Percentiles rank a stretch among this genome's conserved stretches.
Evolutionary conservation across 2,113 vertebrate species (phyloP).

Genomic region (Scatophagus argus): DNA sequence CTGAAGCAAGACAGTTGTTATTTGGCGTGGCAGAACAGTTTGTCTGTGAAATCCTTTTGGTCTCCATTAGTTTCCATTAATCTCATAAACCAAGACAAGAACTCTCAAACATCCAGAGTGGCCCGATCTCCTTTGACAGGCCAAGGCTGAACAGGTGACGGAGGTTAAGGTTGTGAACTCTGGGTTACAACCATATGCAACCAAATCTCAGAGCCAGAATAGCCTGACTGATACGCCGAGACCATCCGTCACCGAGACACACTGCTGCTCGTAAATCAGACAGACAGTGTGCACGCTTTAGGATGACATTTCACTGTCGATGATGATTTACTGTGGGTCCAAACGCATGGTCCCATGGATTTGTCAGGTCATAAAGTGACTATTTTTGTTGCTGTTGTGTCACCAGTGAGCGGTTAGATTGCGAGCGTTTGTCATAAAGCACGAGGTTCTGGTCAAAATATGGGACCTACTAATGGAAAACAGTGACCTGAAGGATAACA

Average conservation of each 20-base stretch:
- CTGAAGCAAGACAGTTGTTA: not conserved
- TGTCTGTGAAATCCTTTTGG: not conserved
- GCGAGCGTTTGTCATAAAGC: not conserved
- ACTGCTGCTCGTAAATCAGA: slow-evolving; percentile 50
- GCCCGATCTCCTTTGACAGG: slow-evolving; percentile 21
- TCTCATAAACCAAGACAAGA: slow-evolving; percentile 11
- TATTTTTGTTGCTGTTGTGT: slow-evolving; percentile 28
- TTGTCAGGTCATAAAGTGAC: not conserved
- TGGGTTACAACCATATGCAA: slow-evolving; percentile 56
- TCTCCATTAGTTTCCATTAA: not conserved
- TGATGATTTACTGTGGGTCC: slow-evolving; percentile 10
- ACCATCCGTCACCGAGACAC: slow-evolving; percentile 33
- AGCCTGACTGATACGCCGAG: slow-evolving; percentile 44
- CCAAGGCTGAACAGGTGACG: slow-evolving; percentile 65
- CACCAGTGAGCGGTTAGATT: not conserved
- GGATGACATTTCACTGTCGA: slow-evolving; percentile 32
- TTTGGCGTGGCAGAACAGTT: not conserved
- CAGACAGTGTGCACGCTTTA: slow-evolving; percentile 9
- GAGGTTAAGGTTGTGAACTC: slow-evolving; percentile 61
- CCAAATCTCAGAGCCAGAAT: slow-evolving; percentile 71
- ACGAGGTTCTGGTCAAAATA: not conserved
- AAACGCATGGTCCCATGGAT: not conserved
- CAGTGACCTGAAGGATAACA: not conserved
- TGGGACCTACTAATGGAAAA: slow-evolving; percentile 7
- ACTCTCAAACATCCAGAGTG: not conserved